Evolutionary conservation across 2,113 vertebrate genomes (phyloP), one percentile per base, ranked within the genome.

Genomic region (Poicephalus meyeri): DNA sequence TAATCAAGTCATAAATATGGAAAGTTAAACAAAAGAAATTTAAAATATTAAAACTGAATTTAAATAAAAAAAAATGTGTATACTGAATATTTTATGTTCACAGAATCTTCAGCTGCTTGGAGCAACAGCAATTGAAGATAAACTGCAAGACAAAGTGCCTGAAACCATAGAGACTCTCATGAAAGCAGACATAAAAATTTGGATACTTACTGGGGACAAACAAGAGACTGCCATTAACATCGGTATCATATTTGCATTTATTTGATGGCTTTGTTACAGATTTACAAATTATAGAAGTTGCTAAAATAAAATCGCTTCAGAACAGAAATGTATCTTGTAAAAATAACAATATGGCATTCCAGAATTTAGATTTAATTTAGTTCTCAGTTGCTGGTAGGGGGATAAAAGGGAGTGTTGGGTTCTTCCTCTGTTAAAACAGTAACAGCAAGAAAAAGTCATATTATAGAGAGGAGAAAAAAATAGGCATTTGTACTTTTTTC

Each of bases 201-300:
- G 99, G 99, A 99, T 99, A 96, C 98, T 99, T 92, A 99, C 99
- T 4, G 99, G 99, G 14, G 99, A 99, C 98, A 99, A 99, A 96
- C 99, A 99, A 95, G 99, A 99, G 97, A 99, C 99, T 4, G 99
- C 99, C 91, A 99, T 99, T 94, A 99, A 99, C 94, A 99, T 99
- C 4, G 99, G 99, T 99, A 98, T 60, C 86, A 18, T 19, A 35
- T 61, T 92, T 76, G 28, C 25, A 55, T 88, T 84, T 60, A 29
- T 86, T 90, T 78, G 21, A 24, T 63, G 13, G 8, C 13, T 61
- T 93, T 80, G 15, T 84, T 61, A 50, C 25, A 42, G 21, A 21
- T 55, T 37, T 64, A 82, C 56, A 87, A 89, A 58, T 46, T 3
- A 12, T 16, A 80, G 31, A 70, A 70, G 17, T 37, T 68, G 7